Evolutionary conservation across 2,113 vertebrate species (phyloP), one percentile per base, ranked within the genome.

Genomic region (Microtus ochrogaster): DNA sequence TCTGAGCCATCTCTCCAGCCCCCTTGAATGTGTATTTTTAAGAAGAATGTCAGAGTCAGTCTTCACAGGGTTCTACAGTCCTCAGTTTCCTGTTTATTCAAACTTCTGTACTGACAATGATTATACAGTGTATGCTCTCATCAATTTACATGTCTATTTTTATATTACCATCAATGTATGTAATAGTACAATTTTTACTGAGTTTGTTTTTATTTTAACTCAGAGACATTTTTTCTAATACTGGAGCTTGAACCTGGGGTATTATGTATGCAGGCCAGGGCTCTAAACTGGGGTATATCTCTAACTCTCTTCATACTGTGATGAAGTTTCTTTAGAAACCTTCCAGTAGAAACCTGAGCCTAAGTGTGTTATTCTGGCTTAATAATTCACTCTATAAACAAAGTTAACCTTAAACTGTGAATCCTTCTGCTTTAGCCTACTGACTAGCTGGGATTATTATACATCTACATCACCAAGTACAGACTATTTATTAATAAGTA

Each of bases 41-140:
- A 7, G n/a, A 19, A 22, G 4, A 41, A 2, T 72, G 7, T 10
- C 72, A 78, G 11, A 13, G 2, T 1, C 4, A 65, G 7, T 5
- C 2, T 21, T 65, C 2, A 9, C 4, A 13, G 1, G 68, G 3
- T 55, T 55, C 52, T 55, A 55, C 52, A 16, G 16, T 55, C 52
- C 52, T 55, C 16, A 55, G 0, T 55, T 55, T 55, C 52, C 52
- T 55, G 19, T 10, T 4, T 41, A 33, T 16, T 79, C 8, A 68
- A 61, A 2, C 10, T 10, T 13, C 11, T 39, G 22, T 7, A 13
- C 13, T 77, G 11, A 55, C 16, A 55, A n/a, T 2, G 6, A 0
- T 44, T 90, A 4, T 28, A 28, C 22, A 39, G 21, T 72, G 12
- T 5, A 30, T 12, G 21, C 36, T n/a, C 11, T 44, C 2, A 74